Evolutionary conservation across 2,888 invertebrate species (phyloP), one percentile per base, ranked within the genome.

Genomic region (Bellardia bayeri): DNA sequence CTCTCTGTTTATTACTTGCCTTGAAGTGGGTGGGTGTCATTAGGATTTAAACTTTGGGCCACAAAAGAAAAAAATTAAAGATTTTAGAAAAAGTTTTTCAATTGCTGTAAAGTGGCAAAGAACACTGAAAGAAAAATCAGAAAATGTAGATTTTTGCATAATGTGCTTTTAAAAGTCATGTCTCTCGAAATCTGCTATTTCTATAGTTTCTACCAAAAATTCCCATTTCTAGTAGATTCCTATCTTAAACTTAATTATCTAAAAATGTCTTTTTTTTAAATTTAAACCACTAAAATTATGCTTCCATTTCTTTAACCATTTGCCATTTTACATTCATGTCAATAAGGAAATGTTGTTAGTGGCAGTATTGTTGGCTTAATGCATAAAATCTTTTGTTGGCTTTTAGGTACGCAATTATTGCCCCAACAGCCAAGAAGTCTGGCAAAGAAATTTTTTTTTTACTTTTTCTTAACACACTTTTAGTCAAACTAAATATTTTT

Each of bases 241-340:
- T 23, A 23, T 23, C 23, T 23, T 23, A 23, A 23, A 23, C 23
- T 23, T 23, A 1, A 37, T 37, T 37, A 5, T 37, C 37, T 37
- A 5, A 45, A 45, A 45, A 45, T 45, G 11, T 45, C 11, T 11
- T 11, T 9, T 45, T 11, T 45, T 45, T 45, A 45, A 3, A 11
- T 37, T 37, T 37, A 37, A 37, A 6, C 37, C 37, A 37, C 5
- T 37, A 37, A 45, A 45, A 45, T 7, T 45, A 11, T 45, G 11
- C 11, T 45, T 1, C 11, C 7, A 45, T 30, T 56, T 30, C 63
- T 30, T 9, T 45, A 71, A 63, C n/a, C 30, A 56, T 64, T 74
- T 74, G 42, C 63, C 72, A 42, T 37, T 63, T 42, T 37, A 42
- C 54, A 68, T 71, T 37, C 37, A 49, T 66, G 58, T 45, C 74